Conservation (phyloP, 1,140 invertebrate species). For the Anagrus nilaparvatae region DNA sequence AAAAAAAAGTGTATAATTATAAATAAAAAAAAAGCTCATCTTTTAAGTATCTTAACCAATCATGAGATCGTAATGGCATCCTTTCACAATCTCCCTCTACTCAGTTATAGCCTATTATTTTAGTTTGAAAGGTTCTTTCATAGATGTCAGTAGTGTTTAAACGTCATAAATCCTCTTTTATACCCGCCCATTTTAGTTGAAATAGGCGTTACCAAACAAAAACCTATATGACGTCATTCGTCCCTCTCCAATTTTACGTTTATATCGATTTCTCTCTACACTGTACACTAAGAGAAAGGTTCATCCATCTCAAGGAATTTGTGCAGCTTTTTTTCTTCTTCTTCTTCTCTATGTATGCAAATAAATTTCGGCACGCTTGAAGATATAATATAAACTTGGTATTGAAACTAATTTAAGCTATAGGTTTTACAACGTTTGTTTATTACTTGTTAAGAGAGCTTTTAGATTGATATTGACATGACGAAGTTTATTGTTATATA, state of each 20-base stretch:
- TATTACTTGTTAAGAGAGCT: conserved; percentile 40
- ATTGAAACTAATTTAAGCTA: conserved; percentile 43
- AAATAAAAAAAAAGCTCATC: too few relatives aligned
- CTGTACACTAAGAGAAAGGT: not conserved
- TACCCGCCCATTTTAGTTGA: conserved; percentile 41
- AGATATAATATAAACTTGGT: too few relatives aligned
- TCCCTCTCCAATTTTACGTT: conserved; percentile 11
- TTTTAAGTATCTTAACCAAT: conserved; percentile 37
- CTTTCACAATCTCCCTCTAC: conserved; percentile 1
- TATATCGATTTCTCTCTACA: not conserved
- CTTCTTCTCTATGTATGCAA: too few relatives aligned
- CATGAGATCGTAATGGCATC: conserved; percentile 39
- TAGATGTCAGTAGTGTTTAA: conserved; percentile 34
- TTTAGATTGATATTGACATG: conserved; percentile 40
- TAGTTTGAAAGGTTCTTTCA: too few relatives aligned
- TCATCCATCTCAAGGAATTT: too few relatives aligned
- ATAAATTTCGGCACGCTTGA: too few relatives aligned
- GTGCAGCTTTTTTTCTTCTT: too few relatives aligned
- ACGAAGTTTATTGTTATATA: too few relatives aligned
- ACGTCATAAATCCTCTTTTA: conserved; percentile 37
- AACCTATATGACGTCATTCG: conserved; percentile 22
- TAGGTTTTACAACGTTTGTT: conserved; percentile 42
- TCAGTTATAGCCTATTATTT: too few relatives aligned
- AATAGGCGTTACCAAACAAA: too few relatives aligned
- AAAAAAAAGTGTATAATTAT: too few relatives aligned